Conservation (phyloP, 2,113 vertebrate genomes). For the Antennarius striatus region DNA sequence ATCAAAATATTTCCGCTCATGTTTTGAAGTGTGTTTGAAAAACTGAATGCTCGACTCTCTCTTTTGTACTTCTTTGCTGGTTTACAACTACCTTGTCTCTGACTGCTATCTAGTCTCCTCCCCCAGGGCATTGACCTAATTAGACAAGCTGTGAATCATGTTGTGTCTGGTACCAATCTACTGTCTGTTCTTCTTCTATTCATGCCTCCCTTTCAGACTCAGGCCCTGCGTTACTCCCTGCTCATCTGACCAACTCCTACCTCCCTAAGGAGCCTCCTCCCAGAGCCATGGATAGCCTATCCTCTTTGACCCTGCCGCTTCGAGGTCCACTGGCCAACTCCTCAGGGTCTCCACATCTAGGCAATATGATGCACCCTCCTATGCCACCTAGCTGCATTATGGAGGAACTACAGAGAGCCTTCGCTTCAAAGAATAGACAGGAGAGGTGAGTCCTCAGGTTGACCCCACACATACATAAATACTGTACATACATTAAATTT, state of each 20-base stretch:
- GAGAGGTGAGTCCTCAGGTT: slow-evolving; percentile 83
- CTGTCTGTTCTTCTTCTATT: not conserved
- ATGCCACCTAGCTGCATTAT: slow-evolving; percentile 97
- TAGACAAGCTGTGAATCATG: too few relatives aligned
- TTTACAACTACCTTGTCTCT: too few relatives aligned
- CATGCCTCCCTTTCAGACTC: slow-evolving; percentile 65
- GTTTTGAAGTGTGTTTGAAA: too few relatives aligned
- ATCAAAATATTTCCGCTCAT: too few relatives aligned
- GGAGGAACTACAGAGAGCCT: slow-evolving; percentile 94
- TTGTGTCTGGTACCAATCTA: too few relatives aligned
- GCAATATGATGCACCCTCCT: slow-evolving; percentile 88
- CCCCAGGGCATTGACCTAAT: too few relatives aligned
- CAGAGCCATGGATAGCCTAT: slow-evolving; percentile 78
- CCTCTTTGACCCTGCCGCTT: slow-evolving; percentile 66
- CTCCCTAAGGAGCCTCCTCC: slow-evolving; percentile 82
- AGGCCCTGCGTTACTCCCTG: slow-evolving; percentile 79
- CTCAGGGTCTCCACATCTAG: slow-evolving; percentile 88
- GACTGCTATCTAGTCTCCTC: too few relatives aligned
- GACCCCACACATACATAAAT: not conserved
- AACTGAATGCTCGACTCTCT: too few relatives aligned
- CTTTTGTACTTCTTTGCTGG: too few relatives aligned
- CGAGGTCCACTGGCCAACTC: slow-evolving; percentile 86
- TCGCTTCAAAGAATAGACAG: slow-evolving; percentile 95
- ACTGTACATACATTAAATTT: not conserved
- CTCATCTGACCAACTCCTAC: slow-evolving; percentile 80